Evolutionary conservation across 2,113 vertebrate genomes (phyloP).

Genomic region (Thamnophis sirtalis): DNA sequence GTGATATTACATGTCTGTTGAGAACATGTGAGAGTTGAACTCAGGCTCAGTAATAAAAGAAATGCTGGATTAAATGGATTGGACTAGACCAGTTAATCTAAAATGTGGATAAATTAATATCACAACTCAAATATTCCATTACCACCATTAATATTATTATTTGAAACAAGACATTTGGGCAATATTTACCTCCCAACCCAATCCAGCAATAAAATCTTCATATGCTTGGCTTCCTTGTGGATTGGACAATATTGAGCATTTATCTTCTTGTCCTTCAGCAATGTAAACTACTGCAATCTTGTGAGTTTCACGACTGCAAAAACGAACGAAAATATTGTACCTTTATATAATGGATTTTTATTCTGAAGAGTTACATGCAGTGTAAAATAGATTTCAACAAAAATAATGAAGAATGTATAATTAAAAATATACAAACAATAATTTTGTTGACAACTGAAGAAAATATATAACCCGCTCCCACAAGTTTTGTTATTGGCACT

Average conservation of each 20-base stretch:
- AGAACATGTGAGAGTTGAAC: background rate
- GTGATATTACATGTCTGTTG: background rate
- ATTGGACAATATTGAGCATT: constrained; percentile 95
- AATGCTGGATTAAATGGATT: background rate
- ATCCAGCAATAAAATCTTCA: constrained; percentile 94
- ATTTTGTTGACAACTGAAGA: background rate
- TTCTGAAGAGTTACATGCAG: background rate
- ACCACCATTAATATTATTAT: background rate
- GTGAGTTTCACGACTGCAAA: constrained; percentile 89
- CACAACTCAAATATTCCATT: background rate
- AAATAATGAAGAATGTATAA: background rate
- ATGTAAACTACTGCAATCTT: constrained; percentile 98
- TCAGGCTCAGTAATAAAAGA: background rate
- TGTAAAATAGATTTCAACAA: background rate
- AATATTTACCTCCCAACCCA: constrained; percentile 93
- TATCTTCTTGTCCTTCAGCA: constrained; percentile 96
- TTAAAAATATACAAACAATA: background rate
- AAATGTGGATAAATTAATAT: background rate
- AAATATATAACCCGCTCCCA: background rate
- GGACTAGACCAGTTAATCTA: background rate
- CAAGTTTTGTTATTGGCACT: background rate
- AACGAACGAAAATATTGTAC: background rate
- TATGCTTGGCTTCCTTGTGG: constrained; percentile 89
- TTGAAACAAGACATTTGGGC: background rate
- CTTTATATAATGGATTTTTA: background rate